Conservation (phyloP, 2,797 vertebrate species). For the Melopsittacus undulatus region DNA sequence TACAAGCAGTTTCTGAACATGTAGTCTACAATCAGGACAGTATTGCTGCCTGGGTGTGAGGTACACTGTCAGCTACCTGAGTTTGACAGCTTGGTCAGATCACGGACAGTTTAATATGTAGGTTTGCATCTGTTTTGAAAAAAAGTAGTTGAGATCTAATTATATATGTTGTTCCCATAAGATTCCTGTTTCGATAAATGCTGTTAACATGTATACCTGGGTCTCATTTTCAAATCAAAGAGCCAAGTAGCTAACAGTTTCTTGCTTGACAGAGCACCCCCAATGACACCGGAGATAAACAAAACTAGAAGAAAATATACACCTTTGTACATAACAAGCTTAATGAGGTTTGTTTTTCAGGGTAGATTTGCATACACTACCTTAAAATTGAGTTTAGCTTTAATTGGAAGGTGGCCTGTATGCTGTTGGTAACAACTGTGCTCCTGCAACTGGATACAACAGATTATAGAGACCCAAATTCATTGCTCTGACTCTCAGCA, state of each 20-base stretch:
- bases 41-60: background rate
- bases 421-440: background rate
- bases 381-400: background rate
- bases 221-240: background rate
- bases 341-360: background rate
- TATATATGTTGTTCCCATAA: background rate
- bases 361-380: background rate
- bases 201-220: background rate
- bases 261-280: background rate
- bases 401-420: background rate
- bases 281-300: background rate
- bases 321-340: background rate
- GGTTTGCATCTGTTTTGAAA: background rate
- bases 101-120: background rate
- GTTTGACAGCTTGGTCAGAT: background rate
- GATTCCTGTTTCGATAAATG: background rate
- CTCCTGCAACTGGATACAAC: background rate
- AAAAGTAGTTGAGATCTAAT: background rate
- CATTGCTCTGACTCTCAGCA: background rate
- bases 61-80: background rate
- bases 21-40: background rate
- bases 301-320: background rate
- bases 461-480: background rate
- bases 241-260: background rate
- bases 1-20: background rate